Evolutionary conservation across 1,140 invertebrate species (phyloP).

Genomic region (Pararge aegeria): DNA sequence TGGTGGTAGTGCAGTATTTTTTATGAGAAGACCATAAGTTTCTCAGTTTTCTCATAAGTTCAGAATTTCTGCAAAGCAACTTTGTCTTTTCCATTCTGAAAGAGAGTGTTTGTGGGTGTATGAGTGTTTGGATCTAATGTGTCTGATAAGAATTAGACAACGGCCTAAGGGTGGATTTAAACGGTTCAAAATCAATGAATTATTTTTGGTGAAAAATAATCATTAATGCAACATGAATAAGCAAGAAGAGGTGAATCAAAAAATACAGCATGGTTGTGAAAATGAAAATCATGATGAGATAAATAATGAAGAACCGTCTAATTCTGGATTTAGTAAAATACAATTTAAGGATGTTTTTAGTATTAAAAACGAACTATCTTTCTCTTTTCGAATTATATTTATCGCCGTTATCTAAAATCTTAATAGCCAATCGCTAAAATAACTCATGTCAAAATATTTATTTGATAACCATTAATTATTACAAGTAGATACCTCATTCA

Average conservation of each 20-base stretch:
- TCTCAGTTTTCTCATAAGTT: slow-evolving; percentile 81
- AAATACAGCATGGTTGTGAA: too few relatives aligned
- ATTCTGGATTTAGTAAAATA: too few relatives aligned
- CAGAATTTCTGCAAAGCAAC: slow-evolving; percentile 80
- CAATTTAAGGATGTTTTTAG: too few relatives aligned
- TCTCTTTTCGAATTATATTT: too few relatives aligned
- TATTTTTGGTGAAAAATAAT: too few relatives aligned
- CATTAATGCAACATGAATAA: too few relatives aligned
- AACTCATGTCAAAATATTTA: too few relatives aligned
- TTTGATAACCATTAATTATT: slow-evolving; percentile 28
- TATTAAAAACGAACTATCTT: too few relatives aligned
- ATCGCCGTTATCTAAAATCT: background rate
- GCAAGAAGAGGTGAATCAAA: too few relatives aligned
- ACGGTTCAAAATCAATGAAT: slow-evolving; percentile 1
- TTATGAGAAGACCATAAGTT: slow-evolving; percentile 81
- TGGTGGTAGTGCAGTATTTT: slow-evolving; percentile 73
- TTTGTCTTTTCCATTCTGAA: slow-evolving; percentile 80
- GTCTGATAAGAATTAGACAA: background rate
- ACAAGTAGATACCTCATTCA: too few relatives aligned
- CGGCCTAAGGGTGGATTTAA: background rate
- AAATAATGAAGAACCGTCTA: too few relatives aligned
- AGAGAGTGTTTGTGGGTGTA: slow-evolving; percentile 48
- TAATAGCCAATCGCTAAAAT: background rate
- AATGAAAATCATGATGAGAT: too few relatives aligned
- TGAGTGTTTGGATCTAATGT: slow-evolving; percentile 13